Evolutionary conservation across 2,113 vertebrate species (phyloP).

Genomic region (Syngnathus scovelli): DNA sequence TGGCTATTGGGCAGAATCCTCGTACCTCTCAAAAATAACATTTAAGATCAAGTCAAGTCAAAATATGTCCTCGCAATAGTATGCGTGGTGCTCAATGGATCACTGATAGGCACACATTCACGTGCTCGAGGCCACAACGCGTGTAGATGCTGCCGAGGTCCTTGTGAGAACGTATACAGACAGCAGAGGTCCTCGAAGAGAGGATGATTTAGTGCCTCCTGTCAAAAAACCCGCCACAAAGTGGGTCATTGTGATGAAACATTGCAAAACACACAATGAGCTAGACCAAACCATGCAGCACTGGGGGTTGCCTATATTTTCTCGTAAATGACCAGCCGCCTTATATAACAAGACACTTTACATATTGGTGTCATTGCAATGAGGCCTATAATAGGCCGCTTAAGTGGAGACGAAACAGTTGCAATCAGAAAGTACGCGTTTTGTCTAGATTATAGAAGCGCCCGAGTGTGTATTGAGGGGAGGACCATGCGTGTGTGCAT

Average conservation of each 20-base stretch:
- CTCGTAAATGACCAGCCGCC: conserved; percentile 8
- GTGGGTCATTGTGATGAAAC: conserved; percentile 61
- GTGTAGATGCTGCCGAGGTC: not conserved
- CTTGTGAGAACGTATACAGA: conserved; percentile 24
- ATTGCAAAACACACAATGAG: conserved; percentile 34
- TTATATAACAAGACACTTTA: conserved; percentile 23
- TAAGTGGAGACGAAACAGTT: conserved; percentile 23
- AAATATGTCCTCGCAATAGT: too few relatives aligned
- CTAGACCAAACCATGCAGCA: conserved; percentile 21
- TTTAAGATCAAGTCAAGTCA: too few relatives aligned
- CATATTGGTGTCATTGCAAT: not conserved
- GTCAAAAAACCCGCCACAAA: conserved; percentile 52
- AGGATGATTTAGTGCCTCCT: conserved; percentile 55
- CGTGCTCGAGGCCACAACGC: not conserved
- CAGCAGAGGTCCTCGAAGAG: conserved; percentile 43
- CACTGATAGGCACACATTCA: not conserved
- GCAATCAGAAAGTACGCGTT: conserved; percentile 2
- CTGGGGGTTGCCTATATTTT: not conserved
- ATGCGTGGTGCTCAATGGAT: too few relatives aligned
- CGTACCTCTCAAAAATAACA: too few relatives aligned
- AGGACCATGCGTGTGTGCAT: conserved; percentile 11
- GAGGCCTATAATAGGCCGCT: not conserved
- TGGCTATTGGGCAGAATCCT: too few relatives aligned
- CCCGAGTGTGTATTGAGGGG: not conserved
- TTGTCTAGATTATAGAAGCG: not conserved